Conservation (phyloP, 1,140 invertebrate genomes). For the Bombus breviceps region DNA sequence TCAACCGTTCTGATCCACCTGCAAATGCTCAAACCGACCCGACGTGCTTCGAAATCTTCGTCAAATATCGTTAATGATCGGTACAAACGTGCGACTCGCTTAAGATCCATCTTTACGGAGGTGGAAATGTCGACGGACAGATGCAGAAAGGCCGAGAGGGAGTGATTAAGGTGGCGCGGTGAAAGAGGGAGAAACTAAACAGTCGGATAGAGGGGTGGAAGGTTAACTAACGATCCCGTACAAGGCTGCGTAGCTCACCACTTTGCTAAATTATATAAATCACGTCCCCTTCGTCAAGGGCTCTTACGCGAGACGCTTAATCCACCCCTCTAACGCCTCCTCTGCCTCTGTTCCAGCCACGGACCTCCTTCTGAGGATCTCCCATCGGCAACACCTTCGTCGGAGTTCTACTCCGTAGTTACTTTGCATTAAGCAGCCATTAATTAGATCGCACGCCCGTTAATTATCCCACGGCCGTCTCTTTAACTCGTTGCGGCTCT, state of each 20-base stretch:
- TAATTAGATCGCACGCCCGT: conserved; percentile 72
- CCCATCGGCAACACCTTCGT: conserved; percentile 53
- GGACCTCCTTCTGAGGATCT: neutral
- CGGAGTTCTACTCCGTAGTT: conserved; percentile 65
- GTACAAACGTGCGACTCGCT: neutral
- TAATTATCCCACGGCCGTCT: conserved; percentile 72
- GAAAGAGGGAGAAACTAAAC: conserved; percentile 18
- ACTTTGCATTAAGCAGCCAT: conserved; percentile 76
- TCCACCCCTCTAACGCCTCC: conserved; percentile 49
- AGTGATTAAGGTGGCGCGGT: conserved; percentile 58
- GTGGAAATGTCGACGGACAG: conserved; percentile 31
- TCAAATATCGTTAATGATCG: conserved; percentile 1
- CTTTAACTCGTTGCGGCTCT: conserved; percentile 55
- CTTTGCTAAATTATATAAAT: conserved; percentile 82
- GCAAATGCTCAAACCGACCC: too few species aligned
- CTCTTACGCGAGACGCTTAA: conserved; percentile 73
- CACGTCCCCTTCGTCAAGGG: conserved; percentile 76
- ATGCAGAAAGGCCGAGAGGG: conserved; percentile 36
- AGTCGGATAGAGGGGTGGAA: conserved; percentile 8
- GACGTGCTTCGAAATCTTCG: too few species aligned
- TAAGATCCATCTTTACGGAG: neutral
- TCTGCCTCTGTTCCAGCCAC: neutral
- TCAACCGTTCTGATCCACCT: too few species aligned
- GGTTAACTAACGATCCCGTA: conserved; percentile 71
- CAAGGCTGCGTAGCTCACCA: conserved; percentile 72